Evolutionary conservation across 2,797 vertebrate species (phyloP), one percentile per base, ranked within the genome.

Genomic region (Dallia pectoralis): DNA sequence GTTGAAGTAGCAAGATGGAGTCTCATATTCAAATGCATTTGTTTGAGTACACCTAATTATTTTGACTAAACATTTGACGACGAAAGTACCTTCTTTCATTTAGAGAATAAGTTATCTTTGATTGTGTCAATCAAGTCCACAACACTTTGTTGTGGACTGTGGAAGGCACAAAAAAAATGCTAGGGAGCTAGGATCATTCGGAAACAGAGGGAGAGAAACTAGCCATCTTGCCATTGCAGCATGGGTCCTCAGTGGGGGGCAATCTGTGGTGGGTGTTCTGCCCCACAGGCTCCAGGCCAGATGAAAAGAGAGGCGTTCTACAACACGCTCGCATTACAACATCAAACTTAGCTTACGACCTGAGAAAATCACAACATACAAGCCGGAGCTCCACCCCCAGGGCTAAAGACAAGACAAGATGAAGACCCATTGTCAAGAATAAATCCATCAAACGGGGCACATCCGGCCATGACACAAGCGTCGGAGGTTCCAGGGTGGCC

Each of bases 271-370:
- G 49, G 30, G 33, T 53, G 18, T 19, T 67, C 82, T 79, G 79
- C 74, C 79, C 67, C 77, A 75, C 79, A 63, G 71, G 81, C 79
- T 79, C 75, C 47, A 76, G 70, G 70, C 76, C 68, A 79, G 78
- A 82, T 70, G 69, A 83, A 30, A 47, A 74, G 75, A 82, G 78
- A 82, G 81, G 80, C 70, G 70, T 85, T 77, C 83, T 76, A 74
- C 75, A 76, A 80, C 74, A 77, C 82, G 79, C 73, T 76, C 44
- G 19, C 67, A 51, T 32, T 30, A 69, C 68, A 70, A 76, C 85
- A 84, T 78, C 74, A 84, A 85, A 85, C 70, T 75, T 51, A 81
- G 71, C 29, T 62, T 74, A 67, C 68, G 68, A 74, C 40, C 22
- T 3, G n/a, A 27, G 66, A 12, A 30, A 69, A 51, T 69, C 11